phyloP scores from a whole-genome alignment of 2,888 invertebrate genomes.

The Eurois occulta region DNA sequence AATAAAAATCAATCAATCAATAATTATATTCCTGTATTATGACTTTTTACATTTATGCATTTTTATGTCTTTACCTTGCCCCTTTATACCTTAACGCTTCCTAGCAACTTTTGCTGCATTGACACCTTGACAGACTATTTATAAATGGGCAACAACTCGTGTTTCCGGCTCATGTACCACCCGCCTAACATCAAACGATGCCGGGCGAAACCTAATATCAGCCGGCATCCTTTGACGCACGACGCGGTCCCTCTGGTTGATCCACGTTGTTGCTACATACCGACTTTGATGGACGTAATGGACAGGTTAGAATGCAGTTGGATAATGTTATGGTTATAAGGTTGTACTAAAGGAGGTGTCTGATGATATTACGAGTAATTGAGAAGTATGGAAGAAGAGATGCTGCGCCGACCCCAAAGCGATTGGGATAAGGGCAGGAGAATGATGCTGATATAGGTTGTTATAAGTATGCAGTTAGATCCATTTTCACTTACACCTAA shows the following conservation, averaged over 20 bases:
- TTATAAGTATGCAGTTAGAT: background rate
- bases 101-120: background rate
- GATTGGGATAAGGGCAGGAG: background rate
- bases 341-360: background rate
- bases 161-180: conserved; percentile 14
- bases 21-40: background rate
- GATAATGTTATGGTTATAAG: background rate
- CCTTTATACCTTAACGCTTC: background rate
- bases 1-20: too few relatives aligned
- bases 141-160: background rate
- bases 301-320: conserved; percentile 9
- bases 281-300: conserved; percentile 36
- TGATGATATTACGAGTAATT: background rate
- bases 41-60: background rate
- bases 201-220: conserved; percentile 21
- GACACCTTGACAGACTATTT: background rate
- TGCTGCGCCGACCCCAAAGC: background rate
- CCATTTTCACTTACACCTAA: background rate
- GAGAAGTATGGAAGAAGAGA: background rate
- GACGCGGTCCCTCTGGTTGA: conserved; percentile 1
- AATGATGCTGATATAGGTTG: too few relatives aligned
- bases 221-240: conserved; percentile 44
- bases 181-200: conserved; percentile 45
- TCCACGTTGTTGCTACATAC: conserved; percentile 25
- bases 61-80: background rate